Evolutionary conservation across 2,888 invertebrate genomes (phyloP).

Genomic region (Drosophila mercatorum): DNA sequence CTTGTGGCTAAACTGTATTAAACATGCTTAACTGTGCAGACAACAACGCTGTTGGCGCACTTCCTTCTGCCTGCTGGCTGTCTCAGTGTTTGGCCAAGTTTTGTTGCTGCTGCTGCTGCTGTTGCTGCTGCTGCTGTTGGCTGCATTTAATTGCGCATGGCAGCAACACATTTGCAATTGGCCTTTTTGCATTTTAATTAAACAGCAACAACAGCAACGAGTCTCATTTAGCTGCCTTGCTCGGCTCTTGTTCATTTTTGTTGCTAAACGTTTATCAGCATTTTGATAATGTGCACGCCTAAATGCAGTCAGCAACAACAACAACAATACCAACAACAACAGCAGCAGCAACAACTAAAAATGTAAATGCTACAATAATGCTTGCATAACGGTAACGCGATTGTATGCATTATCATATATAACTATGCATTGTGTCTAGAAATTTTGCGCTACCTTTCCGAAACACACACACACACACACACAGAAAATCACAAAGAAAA

Average conservation of each 20-base stretch:
- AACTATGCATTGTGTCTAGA: slow-evolving; percentile 51
- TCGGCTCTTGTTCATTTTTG: slow-evolving; percentile 26
- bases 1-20: slow-evolving; percentile 84
- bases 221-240: slow-evolving; percentile 5
- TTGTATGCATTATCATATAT: slow-evolving; percentile 51
- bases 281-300: slow-evolving; percentile 80
- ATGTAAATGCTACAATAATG: slow-evolving; percentile 42
- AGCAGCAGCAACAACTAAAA: slow-evolving; percentile 13
- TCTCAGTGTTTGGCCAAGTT: slow-evolving; percentile 36
- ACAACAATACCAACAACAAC: slow-evolving; percentile 29
- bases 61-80: slow-evolving; percentile 58
- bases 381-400: slow-evolving; percentile 74
- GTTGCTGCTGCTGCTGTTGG: slow-evolving; percentile 20
- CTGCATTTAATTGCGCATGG: slow-evolving; percentile 75
- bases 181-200: slow-evolving; percentile 82
- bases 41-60: slow-evolving; percentile 51
- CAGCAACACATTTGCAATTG: slow-evolving; percentile 74
- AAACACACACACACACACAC: slow-evolving; percentile 10
- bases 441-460: slow-evolving; percentile 41
- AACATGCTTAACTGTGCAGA: slow-evolving; percentile 83
- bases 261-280: slow-evolving; percentile 82
- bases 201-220: slow-evolving; percentile 46
- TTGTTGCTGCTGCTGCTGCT: slow-evolving; percentile 16
- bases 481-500: slow-evolving; percentile 23
- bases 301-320: slow-evolving; percentile 49